Conservation (phyloP, 2,888 invertebrate genomes). For the Rotaria sp. region DNA sequence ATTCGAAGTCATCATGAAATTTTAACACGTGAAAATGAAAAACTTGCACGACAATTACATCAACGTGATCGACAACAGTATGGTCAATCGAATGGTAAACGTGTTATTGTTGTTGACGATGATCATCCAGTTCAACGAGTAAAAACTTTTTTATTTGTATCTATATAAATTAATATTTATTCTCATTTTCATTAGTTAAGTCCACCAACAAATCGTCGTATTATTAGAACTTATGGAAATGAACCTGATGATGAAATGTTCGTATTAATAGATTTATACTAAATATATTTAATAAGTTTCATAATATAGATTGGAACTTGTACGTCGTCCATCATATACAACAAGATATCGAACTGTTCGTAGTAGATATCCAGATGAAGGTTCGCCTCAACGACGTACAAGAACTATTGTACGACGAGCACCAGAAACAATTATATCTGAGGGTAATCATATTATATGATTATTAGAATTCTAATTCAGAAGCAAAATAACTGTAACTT, state of each 20-base stretch:
- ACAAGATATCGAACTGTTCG: background rate
- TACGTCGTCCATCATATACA: background rate
- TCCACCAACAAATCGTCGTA: background rate
- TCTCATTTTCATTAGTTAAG: background rate
- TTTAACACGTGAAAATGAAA: slow-evolving; percentile 39
- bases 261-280: background rate
- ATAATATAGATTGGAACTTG: background rate
- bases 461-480: too few relatives aligned
- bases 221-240: background rate
- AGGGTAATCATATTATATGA: background rate
- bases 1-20: slow-evolving; percentile 37
- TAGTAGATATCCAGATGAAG: background rate
- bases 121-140: background rate
- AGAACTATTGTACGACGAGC: background rate
- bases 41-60: slow-evolving; percentile 32
- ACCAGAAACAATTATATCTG: background rate
- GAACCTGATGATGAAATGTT: background rate
- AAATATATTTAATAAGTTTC: background rate
- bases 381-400: background rate
- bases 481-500: too few relatives aligned
- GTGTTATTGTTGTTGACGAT: background rate
- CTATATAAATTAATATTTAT: background rate
- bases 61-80: slow-evolving; percentile 30
- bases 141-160: background rate
- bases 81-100: background rate